These are phyloP conservation scores for Limnephilus rhombicus DNA, from an alignment of 2,888 invertebrate species.

Conservation along the genomic window DNA sequence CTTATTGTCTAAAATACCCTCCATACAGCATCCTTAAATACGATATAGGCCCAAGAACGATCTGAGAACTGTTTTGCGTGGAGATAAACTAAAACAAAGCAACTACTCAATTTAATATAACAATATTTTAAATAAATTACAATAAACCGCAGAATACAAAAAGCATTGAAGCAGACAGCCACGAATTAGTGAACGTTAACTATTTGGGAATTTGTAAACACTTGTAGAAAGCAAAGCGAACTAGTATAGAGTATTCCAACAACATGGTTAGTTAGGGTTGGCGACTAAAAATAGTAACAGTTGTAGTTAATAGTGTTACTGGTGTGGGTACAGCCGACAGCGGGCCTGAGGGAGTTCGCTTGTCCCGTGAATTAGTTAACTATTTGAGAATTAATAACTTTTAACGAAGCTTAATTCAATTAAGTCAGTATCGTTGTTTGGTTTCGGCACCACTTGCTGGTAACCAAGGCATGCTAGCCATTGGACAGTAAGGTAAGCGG, in stretches of 20 bases:
- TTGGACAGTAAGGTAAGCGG: neutral
- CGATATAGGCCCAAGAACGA: neutral
- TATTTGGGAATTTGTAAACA: slow-evolving; percentile 18
- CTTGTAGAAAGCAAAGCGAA: slow-evolving; percentile 3
- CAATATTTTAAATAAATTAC: too few relatives aligned
- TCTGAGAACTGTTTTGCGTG: too few relatives aligned
- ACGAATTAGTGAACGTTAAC: slow-evolving; percentile 4
- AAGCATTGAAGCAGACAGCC: neutral
- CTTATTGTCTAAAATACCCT: neutral
- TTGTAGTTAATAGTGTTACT: neutral
- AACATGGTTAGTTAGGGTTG: neutral
- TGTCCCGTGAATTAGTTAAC: slow-evolving; percentile 17
- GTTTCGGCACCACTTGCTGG: neutral
- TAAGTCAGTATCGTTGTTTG: slow-evolving; percentile 2
- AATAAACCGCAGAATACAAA: neutral
- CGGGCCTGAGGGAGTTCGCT: neutral
- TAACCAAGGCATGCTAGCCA: neutral
- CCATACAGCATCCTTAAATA: neutral
- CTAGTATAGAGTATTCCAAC: neutral
- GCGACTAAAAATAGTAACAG: neutral
- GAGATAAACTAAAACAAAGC: too few relatives aligned
- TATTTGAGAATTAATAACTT: slow-evolving; percentile 30
- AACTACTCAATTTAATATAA: neutral
- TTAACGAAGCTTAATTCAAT: slow-evolving; percentile 47
- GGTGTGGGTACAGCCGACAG: neutral